These are phyloP conservation scores for Mesaphorura yosii DNA, from an alignment of 1,140 invertebrate genomes.

Conservation along the genomic window DNA sequence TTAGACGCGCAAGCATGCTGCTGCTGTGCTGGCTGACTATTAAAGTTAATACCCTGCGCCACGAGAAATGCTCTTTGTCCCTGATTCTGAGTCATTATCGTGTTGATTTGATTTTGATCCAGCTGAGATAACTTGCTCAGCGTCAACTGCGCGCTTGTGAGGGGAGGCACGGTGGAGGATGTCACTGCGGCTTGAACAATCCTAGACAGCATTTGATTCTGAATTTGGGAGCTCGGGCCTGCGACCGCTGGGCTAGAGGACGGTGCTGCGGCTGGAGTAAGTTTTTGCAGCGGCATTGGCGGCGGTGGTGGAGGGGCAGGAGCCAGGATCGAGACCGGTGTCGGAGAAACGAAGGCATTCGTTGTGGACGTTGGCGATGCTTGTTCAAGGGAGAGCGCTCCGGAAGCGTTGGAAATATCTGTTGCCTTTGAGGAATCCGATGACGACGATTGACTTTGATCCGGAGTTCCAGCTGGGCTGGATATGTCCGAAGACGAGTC, in stretches of 20 bases:
- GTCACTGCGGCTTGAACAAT: conserved; percentile 8
- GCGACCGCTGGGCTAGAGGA: conserved; percentile 32
- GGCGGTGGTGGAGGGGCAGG: conserved; percentile 12
- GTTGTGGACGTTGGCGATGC: conserved; percentile 41
- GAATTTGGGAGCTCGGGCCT: conserved; percentile 12
- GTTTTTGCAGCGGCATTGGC: conserved; percentile 36
- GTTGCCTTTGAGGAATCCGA: conserved; percentile 40
- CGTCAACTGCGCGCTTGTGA: conserved; percentile 12
- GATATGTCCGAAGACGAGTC: conserved; percentile 63
- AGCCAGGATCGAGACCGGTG: not conserved
- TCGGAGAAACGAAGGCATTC: conserved; percentile 40
- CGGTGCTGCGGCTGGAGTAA: conserved; percentile 36
- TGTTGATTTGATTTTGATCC: not conserved
- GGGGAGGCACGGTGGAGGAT: conserved; percentile 2
- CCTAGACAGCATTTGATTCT: conserved; percentile 3
- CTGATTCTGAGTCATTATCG: not conserved
- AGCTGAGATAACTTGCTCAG: not conserved
- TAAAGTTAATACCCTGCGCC: not conserved
- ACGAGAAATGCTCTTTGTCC: not conserved
- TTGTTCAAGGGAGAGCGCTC: conserved; percentile 32
- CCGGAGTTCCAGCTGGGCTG: conserved; percentile 32
- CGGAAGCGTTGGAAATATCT: no score
- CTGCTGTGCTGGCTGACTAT: conserved; percentile 18
- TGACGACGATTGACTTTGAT: conserved; percentile 16
- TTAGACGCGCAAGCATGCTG: conserved; percentile 17